These are phyloP conservation scores for Carassius carassius DNA, from an alignment of 2,113 vertebrate species.

Conservation along the genomic window DNA sequence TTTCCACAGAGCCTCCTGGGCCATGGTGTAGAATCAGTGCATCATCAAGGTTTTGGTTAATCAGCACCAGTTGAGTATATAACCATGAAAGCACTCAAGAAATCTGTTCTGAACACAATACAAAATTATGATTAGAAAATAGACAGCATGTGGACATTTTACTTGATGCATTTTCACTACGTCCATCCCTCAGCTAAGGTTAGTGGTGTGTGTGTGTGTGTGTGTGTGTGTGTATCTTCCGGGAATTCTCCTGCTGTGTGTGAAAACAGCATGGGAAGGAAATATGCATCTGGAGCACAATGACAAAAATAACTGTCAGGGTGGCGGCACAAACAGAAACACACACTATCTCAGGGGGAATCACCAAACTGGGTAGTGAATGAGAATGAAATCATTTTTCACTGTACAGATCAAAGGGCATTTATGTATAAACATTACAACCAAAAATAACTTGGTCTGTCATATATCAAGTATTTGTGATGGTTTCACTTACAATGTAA, in stretches of 20 bases:
- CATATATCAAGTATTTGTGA: too few species aligned
- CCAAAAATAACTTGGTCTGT: not conserved
- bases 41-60: conserved; percentile 42
- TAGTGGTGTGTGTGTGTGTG: conserved; percentile 1
- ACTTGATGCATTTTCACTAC: not conserved
- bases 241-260: conserved; percentile 12
- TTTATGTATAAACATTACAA: not conserved
- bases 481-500: not conserved
- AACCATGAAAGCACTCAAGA: conserved; percentile 44
- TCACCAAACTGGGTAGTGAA: not conserved
- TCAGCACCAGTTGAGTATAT: conserved; percentile 45
- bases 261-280: conserved; percentile 35
- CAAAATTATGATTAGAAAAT: not conserved
- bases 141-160: not conserved
- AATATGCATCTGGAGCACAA: conserved; percentile 32
- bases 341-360: conserved; percentile 14
- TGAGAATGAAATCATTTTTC: not conserved
- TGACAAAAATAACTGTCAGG: conserved; percentile 34
- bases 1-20: conserved; percentile 62
- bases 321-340: conserved; percentile 30
- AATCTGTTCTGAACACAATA: not conserved
- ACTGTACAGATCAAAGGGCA: not conserved
- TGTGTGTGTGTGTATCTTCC: conserved; percentile 8
- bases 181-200: not conserved
- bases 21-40: conserved; percentile 67